Evolutionary conservation across 2,888 invertebrate genomes (phyloP).

Genomic region (Phoenoteleia sp.): DNA sequence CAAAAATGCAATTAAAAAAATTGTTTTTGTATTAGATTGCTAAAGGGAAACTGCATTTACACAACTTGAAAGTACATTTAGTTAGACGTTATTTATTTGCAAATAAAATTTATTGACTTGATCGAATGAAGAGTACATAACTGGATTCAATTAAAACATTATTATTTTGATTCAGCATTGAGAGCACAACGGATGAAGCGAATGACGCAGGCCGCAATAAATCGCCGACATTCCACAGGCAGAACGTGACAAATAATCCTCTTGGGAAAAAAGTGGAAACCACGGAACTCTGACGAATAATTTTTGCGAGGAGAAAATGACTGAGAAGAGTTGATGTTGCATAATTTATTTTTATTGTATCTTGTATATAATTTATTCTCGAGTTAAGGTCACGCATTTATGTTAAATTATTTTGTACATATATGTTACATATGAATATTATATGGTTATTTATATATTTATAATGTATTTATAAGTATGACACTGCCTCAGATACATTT

Average conservation of each 20-base stretch:
- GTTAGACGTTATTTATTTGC: too few relatives aligned
- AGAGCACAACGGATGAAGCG: constrained; percentile 80
- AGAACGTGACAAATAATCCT: constrained; percentile 83
- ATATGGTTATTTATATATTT: constrained; percentile 56
- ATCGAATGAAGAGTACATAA: neutral
- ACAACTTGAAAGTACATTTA: too few relatives aligned
- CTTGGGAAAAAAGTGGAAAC: constrained; percentile 85
- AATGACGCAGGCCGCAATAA: constrained; percentile 69
- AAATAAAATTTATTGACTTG: too few relatives aligned
- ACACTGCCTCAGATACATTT: neutral
- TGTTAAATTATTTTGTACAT: constrained; percentile 67
- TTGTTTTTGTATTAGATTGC: too few relatives aligned
- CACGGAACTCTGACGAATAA: constrained; percentile 81
- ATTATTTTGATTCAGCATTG: constrained; percentile 79
- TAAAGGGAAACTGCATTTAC: too few relatives aligned
- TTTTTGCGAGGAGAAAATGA: constrained; percentile 66
- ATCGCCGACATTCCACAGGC: constrained; percentile 77
- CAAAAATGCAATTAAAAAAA: too few relatives aligned
- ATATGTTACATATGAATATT: constrained; percentile 35
- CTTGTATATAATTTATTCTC: constrained; percentile 52
- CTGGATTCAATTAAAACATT: constrained; percentile 36
- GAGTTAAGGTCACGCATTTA: neutral
- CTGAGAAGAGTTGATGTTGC: constrained; percentile 67
- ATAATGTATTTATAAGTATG: neutral
- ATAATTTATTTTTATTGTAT: constrained; percentile 36